These are phyloP conservation scores for Catalaphyllia jardinei DNA, from an alignment of 64 coral and sea anemone genomes.

Conservation along the genomic window DNA sequence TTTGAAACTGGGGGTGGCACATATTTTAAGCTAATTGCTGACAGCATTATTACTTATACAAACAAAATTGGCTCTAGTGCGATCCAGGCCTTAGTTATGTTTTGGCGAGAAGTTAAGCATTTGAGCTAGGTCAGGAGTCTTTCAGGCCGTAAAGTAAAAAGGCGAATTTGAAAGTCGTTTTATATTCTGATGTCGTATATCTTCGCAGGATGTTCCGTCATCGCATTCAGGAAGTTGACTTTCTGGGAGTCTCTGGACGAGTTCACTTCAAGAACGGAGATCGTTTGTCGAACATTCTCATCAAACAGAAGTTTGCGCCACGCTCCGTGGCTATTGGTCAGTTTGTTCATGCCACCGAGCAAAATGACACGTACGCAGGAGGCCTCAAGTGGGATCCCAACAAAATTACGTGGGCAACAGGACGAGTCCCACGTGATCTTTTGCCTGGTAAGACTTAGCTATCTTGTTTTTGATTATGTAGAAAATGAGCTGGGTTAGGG, in stretches of 20 bases:
- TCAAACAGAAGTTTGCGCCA: slow-evolving; percentile 67
- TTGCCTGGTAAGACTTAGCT: background rate
- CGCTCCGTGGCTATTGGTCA: slow-evolving; percentile 54
- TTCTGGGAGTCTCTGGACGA: slow-evolving; percentile 69
- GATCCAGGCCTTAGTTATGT: too few species aligned
- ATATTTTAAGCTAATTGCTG: too few species aligned
- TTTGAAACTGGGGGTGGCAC: too few species aligned
- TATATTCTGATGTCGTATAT: background rate
- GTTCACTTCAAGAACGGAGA: slow-evolving; percentile 85
- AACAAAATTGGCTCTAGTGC: too few species aligned
- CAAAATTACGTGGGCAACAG: slow-evolving; percentile 68
- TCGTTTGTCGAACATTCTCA: slow-evolving; percentile 60
- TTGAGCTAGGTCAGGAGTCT: too few species aligned
- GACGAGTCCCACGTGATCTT: slow-evolving; percentile 40
- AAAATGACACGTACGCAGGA: slow-evolving; percentile 9
- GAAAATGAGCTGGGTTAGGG: background rate
- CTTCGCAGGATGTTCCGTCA: slow-evolving; percentile 50
- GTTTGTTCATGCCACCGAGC: slow-evolving; percentile 18
- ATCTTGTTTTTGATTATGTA: background rate
- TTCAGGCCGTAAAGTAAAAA: too few species aligned
- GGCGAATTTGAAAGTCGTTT: too few species aligned
- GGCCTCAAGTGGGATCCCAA: slow-evolving; percentile 32
- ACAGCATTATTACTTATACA: too few species aligned
- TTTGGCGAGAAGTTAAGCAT: too few species aligned
- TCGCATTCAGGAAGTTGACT: slow-evolving; percentile 56